A percentile compares a stretch with the other conserved stretches of the same genome.
Evolutionary conservation across 2,797 vertebrate species (phyloP).

Genomic region (Spondyliosoma cantharus): DNA sequence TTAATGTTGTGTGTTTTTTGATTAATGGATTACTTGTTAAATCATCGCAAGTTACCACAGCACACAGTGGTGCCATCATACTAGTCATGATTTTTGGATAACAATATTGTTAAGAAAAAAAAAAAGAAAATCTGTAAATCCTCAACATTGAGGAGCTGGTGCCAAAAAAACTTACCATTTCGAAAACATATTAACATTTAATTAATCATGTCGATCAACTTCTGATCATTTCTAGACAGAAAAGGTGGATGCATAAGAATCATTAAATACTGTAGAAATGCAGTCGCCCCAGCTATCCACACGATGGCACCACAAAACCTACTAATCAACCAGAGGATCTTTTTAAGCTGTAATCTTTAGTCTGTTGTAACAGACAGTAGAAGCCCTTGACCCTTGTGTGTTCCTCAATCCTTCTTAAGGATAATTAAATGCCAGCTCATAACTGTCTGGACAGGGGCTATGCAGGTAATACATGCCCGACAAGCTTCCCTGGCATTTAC

Average conservation of each 20-base stretch:
- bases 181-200: not conserved
- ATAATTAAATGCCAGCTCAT: slow-evolving; percentile 65
- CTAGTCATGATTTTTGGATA: not conserved
- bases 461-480: slow-evolving; percentile 20
- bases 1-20: not conserved
- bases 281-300: slow-evolving; percentile 60
- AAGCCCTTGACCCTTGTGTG: slow-evolving; percentile 50
- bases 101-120: no score
- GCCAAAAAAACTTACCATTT: not conserved
- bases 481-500: slow-evolving; percentile 2
- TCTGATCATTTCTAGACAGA: not conserved
- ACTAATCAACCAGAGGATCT: slow-evolving; percentile 6
- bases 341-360: slow-evolving; percentile 50
- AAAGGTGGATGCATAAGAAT: not conserved
- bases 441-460: slow-evolving; percentile 55
- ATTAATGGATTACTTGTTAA: not conserved
- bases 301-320: slow-evolving; percentile 64
- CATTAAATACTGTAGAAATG: not conserved
- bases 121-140: not conserved
- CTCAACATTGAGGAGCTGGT: not conserved
- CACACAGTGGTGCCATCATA: not conserved
- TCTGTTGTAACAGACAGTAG: slow-evolving; percentile 40
- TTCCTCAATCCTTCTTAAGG: slow-evolving; percentile 61
- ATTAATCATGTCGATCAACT: not conserved
- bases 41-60: not conserved